phyloP scores from a whole-genome alignment of 2,888 invertebrate genomes.

The Ophraella communa region DNA sequence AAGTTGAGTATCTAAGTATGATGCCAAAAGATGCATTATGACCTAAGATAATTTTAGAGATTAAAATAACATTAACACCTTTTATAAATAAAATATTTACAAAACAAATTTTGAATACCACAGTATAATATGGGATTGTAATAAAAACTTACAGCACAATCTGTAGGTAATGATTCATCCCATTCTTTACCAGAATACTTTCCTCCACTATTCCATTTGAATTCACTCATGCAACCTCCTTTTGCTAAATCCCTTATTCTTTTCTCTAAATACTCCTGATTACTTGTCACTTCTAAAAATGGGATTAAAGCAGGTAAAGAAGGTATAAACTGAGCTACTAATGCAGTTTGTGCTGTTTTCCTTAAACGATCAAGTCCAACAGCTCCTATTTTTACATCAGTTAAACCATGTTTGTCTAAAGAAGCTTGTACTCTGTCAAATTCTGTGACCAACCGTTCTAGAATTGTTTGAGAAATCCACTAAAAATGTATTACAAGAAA shows the following conservation, averaged over 20 bases:
- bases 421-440: conserved; percentile 74
- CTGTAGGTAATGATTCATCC: conserved; percentile 85
- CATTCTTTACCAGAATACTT: conserved; percentile 75
- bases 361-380: conserved; percentile 77
- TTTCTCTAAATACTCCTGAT: conserved; percentile 85
- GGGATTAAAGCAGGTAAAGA: conserved; percentile 71
- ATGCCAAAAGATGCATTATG: conserved; percentile 82
- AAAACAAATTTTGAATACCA: background rate
- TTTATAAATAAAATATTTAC: background rate
- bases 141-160: conserved; percentile 73
- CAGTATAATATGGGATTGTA: too few relatives aligned
- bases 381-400: conserved; percentile 71
- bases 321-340: conserved; percentile 62
- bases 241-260: conserved; percentile 79
- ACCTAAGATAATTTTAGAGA: conserved; percentile 65
- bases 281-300: conserved; percentile 80
- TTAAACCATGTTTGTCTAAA: conserved; percentile 72
- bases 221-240: conserved; percentile 88
- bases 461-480: conserved; percentile 88
- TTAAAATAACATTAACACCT: too few relatives aligned
- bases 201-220: conserved; percentile 87
- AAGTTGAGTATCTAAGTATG: conserved; percentile 85
- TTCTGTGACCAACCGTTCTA: conserved; percentile 77
- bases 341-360: conserved; percentile 70
- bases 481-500: conserved; percentile 60